Percentiles rank a stretch among this genome's conserved stretches.
Evolutionary conservation across 2,113 vertebrate genomes (phyloP).

Genomic region (Poeciliopsis occidentalis): DNA sequence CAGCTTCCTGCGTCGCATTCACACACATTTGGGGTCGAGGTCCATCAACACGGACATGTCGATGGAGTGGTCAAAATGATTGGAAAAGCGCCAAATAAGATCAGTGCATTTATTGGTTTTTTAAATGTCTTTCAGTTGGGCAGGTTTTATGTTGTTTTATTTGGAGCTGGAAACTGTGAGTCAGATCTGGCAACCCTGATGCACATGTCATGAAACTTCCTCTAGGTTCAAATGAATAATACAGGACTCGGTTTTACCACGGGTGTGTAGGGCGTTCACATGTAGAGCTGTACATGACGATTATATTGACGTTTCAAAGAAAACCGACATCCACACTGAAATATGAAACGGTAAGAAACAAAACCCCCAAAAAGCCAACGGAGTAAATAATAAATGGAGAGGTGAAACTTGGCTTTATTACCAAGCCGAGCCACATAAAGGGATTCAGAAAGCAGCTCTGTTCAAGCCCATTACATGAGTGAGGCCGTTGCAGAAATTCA

Average conservation of each 20-base stretch:
- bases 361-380: background rate
- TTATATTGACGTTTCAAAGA: background rate
- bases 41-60: too few relatives aligned
- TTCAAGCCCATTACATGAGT: background rate
- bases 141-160: too few relatives aligned
- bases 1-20: too few relatives aligned
- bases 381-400: background rate
- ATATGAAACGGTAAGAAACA: background rate
- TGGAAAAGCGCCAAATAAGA: too few relatives aligned
- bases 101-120: too few relatives aligned
- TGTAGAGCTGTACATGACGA: background rate
- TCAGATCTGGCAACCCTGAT: too few relatives aligned
- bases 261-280: background rate
- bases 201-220: too few relatives aligned
- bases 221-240: background rate
- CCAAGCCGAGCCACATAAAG: background rate
- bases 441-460: background rate
- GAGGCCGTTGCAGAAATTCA: background rate
- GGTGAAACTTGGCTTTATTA: conserved; percentile 1
- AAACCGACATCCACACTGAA: background rate
- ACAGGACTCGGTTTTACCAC: background rate
- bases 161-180: too few relatives aligned
- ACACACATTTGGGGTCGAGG: too few relatives aligned
- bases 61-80: too few relatives aligned
- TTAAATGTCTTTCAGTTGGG: too few relatives aligned